These are phyloP conservation scores for Tor tambroides DNA, from an alignment of 2,113 vertebrate species.

Conservation along the genomic window DNA sequence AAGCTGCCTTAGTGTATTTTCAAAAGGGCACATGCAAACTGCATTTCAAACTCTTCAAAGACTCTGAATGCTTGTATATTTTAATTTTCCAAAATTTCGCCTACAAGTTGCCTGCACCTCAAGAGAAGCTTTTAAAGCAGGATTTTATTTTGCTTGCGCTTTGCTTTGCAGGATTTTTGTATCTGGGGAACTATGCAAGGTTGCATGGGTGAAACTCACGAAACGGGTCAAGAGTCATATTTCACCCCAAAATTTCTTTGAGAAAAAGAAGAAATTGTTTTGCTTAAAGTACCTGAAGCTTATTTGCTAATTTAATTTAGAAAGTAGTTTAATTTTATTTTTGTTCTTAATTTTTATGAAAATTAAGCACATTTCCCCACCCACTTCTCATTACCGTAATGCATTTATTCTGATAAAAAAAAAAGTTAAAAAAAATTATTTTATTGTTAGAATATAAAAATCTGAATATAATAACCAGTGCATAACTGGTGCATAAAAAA, in stretches of 20 bases:
- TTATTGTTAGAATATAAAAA: not conserved
- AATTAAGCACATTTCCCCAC: not conserved
- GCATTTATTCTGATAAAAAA: not conserved
- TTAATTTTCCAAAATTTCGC: conserved; percentile 7
- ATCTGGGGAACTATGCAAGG: conserved; percentile 59
- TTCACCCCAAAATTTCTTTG: not conserved
- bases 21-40: conserved; percentile 49
- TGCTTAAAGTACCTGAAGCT: no score
- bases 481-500: not conserved
- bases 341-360: not conserved
- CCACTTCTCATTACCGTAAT: not conserved
- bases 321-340: no score
- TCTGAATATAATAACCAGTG: not conserved
- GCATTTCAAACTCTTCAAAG: conserved; percentile 50
- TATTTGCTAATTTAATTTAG: no score
- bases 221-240: not conserved
- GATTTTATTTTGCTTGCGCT: conserved; percentile 30
- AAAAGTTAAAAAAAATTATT: no score
- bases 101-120: conserved; percentile 42
- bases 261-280: no score
- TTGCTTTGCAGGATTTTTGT: conserved; percentile 27
- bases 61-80: conserved; percentile 29
- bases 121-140: conserved; percentile 39
- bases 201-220: conserved; percentile 41
- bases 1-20: conserved; percentile 63